Conservation (phyloP, 2,888 invertebrate genomes). For the Drosophila kambysellisi region DNA sequence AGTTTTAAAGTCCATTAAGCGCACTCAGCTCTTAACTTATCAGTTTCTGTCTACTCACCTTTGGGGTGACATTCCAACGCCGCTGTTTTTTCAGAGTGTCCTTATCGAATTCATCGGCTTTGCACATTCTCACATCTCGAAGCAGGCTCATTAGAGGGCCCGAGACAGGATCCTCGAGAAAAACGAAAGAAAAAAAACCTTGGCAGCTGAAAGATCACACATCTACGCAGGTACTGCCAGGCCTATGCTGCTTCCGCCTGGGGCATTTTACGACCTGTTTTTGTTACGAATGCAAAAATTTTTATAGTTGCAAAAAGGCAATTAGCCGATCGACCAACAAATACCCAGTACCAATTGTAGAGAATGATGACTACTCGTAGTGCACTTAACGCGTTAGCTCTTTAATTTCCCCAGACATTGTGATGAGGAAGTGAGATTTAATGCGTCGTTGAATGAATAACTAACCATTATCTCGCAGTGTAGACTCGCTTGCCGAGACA, state of each 20-base stretch:
- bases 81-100: background rate
- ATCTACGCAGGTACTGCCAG: background rate
- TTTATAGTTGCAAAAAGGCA: background rate
- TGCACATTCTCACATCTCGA: background rate
- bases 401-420: background rate
- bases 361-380: background rate
- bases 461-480: slow-evolving; percentile 6
- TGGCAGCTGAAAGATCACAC: slow-evolving; percentile 5
- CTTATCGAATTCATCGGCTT: background rate
- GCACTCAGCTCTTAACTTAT: background rate
- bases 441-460: background rate
- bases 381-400: background rate
- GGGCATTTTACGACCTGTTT: slow-evolving; percentile 2
- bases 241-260: background rate
- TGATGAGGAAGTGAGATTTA: background rate
- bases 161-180: background rate
- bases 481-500: slow-evolving; percentile 19
- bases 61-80: background rate
- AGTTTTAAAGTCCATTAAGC: background rate
- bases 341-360: background rate
- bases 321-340: background rate
- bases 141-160: slow-evolving; percentile 1
- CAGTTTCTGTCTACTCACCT: background rate
- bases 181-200: background rate
- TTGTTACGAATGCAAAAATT: background rate